These are phyloP conservation scores for Lontra canadensis DNA, from an alignment of 2,113 vertebrate genomes.

Conservation along the genomic window DNA sequence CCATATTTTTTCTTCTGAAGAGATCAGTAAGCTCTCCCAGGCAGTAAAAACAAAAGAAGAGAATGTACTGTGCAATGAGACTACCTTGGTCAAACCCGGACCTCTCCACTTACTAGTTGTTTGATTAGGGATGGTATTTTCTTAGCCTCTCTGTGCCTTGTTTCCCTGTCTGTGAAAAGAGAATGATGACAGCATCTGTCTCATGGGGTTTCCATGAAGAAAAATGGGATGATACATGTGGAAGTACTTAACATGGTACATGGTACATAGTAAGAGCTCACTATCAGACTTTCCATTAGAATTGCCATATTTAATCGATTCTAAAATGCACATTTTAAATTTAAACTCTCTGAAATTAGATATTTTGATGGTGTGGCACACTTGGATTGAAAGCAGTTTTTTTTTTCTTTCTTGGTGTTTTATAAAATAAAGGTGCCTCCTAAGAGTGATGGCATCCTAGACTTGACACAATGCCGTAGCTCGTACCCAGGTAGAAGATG, in stretches of 20 bases:
- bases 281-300: not conserved
- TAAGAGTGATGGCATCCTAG: not conserved
- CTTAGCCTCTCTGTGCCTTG: not conserved
- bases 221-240: not conserved
- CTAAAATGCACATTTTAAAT: not conserved
- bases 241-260: not conserved
- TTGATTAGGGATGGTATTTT: not conserved
- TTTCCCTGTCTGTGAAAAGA: conserved; percentile 12
- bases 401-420: not conserved
- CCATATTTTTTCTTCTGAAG: not conserved
- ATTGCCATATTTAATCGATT: not conserved
- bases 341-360: not conserved
- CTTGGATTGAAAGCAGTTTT: not conserved
- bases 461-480: not conserved
- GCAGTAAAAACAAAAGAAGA: not conserved
- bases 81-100: not conserved
- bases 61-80: not conserved
- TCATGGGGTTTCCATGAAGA: not conserved
- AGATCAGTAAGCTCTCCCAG: not conserved
- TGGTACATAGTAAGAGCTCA: not conserved
- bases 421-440: not conserved
- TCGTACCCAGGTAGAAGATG: not conserved
- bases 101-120: not conserved
- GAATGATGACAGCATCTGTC: not conserved
- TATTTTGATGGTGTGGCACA: not conserved